A percentile compares a stretch with the other conserved stretches of the same genome.
phyloP scores from a whole-genome alignment of 2,888 invertebrate species.

The Nomada goodeniana region DNA sequence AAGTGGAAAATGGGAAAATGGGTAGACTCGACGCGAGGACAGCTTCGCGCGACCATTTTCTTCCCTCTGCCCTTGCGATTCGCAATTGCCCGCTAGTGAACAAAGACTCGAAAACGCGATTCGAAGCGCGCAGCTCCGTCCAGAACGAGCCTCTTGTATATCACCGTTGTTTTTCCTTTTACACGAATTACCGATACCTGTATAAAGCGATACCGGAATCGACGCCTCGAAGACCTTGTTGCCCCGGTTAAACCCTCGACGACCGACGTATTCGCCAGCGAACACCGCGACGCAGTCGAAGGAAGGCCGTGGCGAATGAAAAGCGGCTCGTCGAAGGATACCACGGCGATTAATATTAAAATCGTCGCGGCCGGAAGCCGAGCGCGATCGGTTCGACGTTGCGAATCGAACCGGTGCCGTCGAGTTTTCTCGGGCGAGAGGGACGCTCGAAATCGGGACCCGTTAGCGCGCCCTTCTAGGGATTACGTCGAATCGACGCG shows the following conservation, averaged over 20 bases:
- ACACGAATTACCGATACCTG: slow-evolving; percentile 31
- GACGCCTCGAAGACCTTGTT: slow-evolving; percentile 32
- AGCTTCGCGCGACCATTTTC: not conserved
- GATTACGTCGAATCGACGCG: not conserved
- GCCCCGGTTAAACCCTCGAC: slow-evolving; percentile 13
- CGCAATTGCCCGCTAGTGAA: not conserved
- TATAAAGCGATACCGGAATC: slow-evolving; percentile 62
- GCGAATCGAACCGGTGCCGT: not conserved
- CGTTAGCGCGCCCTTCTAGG: not conserved
- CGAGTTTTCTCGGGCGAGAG: not conserved
- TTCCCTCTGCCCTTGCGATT: not conserved
- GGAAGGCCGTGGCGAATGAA: slow-evolving; percentile 47
- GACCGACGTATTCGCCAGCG: not conserved
- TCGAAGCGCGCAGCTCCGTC: slow-evolving; percentile 22
- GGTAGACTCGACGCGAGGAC: too few relatives aligned
- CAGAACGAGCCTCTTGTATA: slow-evolving; percentile 4
- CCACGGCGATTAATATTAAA: slow-evolving; percentile 39
- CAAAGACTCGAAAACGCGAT: slow-evolving; percentile 23
- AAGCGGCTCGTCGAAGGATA: slow-evolving; percentile 43
- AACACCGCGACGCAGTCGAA: not conserved
- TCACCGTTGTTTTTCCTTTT: slow-evolving; percentile 2
- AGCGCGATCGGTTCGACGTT: not conserved
- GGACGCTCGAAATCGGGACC: not conserved
- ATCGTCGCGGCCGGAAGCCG: not conserved
- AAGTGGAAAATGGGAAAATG: too few relatives aligned